phyloP scores from a whole-genome alignment of 2,888 invertebrate genomes.

The Xylophagus ater region DNA sequence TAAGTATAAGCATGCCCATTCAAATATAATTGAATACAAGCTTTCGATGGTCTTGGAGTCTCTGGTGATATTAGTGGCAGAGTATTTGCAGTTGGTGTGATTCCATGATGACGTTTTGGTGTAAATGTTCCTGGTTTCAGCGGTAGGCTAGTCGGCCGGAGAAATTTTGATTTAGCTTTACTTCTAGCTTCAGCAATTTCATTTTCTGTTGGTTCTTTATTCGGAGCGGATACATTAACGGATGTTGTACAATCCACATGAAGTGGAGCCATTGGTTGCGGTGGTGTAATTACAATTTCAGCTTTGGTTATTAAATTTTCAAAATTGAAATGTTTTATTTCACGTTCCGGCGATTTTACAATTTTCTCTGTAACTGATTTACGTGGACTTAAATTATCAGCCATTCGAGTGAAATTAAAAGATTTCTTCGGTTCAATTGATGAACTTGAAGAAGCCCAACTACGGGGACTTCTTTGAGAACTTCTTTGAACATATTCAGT shows the following conservation, averaged over 20 bases:
- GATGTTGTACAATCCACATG: slow-evolving; percentile 29
- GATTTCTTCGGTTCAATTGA: slow-evolving; percentile 25
- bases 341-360: slow-evolving; percentile 16
- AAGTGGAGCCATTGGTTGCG: slow-evolving; percentile 20
- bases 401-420: slow-evolving; percentile 37
- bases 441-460: slow-evolving; percentile 10
- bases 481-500: background rate
- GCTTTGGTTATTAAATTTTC: slow-evolving; percentile 19
- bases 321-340: slow-evolving; percentile 36
- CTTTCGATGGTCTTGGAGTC: slow-evolving; percentile 80
- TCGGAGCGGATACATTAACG: slow-evolving; percentile 3
- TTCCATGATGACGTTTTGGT: slow-evolving; percentile 69
- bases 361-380: slow-evolving; percentile 16
- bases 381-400: slow-evolving; percentile 34
- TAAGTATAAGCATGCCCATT: slow-evolving; percentile 90
- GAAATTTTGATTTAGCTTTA: slow-evolving; percentile 47
- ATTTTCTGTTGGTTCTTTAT: slow-evolving; percentile 10
- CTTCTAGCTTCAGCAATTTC: slow-evolving; percentile 16
- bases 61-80: slow-evolving; percentile 81
- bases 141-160: slow-evolving; percentile 71
- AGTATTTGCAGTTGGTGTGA: slow-evolving; percentile 71
- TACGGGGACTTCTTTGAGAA: slow-evolving; percentile 10
- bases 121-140: slow-evolving; percentile 74
- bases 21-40: slow-evolving; percentile 77
- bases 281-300: slow-evolving; percentile 25